Base-by-base conservation (phyloP, 2,888 invertebrate species). In the Tiliacea citrago region DNA sequence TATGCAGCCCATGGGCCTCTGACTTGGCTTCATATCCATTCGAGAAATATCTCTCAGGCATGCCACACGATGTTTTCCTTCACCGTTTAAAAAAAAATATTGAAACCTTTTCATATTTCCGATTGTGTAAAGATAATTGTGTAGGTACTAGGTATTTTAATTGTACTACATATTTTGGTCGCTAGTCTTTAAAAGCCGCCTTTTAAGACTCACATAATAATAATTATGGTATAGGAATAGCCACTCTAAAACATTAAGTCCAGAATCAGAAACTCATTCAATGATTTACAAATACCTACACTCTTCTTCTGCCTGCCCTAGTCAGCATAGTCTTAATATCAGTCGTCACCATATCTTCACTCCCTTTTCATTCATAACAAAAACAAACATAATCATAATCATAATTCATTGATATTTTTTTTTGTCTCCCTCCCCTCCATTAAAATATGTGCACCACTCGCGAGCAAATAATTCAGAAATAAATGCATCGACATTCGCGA, bases 101-200 rank as follows among this genome's bases (percentile, higher is more conserved):
- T 66, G 55, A 42, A 53, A 53, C n/a, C 12, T 70, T 65, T 68
- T 55, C 45, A 29, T 21, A 42, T 45, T 79, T 47, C 9, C 16
- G 21, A 5, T 24, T 39, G 21, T 49, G 16, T 53, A 0, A 24
- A 51, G 10, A 35, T 42, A n/a, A 51, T 58, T 75, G 9, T 29
- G 24, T 24, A 29, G 10, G 10, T 35, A 47, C 18, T 18, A 29
- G 5, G 12, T 47, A 49, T 35, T 51, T 66, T 24, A 53, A 16
- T 21, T 21, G 12, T 35, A n/a, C 18, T n/a, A n/a, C 24, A 12
- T 21, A 12, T 24, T 47, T 47, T 18, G n/a, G 1, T 13, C 12
- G 3, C 16, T 18, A 13, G 24, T 3, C 13, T 29, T 53, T 10
- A 42, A 57, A 58, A 58, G 6, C 10, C 21, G 3, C 8, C 13